Conservation (phyloP, 1,140 invertebrate genomes). For the Lamellibrachia luymesi region DNA sequence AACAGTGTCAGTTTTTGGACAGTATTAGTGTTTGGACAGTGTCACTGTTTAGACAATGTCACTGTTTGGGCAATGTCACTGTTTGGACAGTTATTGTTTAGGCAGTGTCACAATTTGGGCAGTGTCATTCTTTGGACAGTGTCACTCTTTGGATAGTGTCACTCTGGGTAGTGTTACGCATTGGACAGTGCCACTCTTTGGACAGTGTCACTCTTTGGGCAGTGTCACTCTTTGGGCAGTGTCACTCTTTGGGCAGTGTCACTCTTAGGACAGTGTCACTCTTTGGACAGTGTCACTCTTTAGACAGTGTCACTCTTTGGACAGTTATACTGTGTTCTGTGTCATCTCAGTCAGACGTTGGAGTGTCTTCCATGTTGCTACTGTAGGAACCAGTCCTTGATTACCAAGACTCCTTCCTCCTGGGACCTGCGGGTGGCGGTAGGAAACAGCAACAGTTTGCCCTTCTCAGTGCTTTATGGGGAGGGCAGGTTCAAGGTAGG, state of each 20-base stretch:
- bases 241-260: not conserved
- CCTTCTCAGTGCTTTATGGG: not conserved
- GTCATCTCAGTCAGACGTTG: not conserved
- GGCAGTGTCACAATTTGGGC: not conserved
- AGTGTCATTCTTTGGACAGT: not conserved
- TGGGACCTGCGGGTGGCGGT: not conserved
- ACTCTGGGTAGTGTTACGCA: not conserved
- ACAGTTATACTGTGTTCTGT: not conserved
- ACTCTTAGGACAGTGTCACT: not conserved
- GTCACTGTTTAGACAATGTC: not conserved
- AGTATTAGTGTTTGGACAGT: not conserved
- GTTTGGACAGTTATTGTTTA: not conserved
- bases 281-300: not conserved
- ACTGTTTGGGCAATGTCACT: not conserved
- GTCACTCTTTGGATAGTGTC: not conserved
- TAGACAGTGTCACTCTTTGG: not conserved
- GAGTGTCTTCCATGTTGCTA: not conserved
- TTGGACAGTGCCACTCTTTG: no score
- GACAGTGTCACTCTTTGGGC: no score
- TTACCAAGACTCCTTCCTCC: not conserved
- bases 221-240: not conserved
- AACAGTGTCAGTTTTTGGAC: not conserved
- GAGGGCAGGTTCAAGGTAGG: not conserved
- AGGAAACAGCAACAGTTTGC: not conserved
- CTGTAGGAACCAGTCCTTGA: not conserved